Percentiles rank a stretch among this genome's conserved stretches.
Conservation (phyloP, 2,113 vertebrate genomes). For the Donacobius atricapilla region DNA sequence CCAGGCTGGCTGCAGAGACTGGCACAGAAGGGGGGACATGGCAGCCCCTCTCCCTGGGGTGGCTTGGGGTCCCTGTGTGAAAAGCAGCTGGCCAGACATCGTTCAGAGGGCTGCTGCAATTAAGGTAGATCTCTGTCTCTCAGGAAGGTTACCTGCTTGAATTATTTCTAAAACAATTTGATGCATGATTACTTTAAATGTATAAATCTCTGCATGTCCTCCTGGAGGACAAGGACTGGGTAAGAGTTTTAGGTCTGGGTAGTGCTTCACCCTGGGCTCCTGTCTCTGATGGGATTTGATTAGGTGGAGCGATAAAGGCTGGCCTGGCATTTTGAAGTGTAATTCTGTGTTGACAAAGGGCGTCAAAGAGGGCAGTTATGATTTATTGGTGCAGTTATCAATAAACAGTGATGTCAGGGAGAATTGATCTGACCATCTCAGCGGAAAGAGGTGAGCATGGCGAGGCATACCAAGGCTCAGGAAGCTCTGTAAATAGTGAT, state of each 20-base stretch:
- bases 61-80: background rate
- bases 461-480: background rate
- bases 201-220: background rate
- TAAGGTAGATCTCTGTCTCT: background rate
- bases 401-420: conserved; percentile 22
- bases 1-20: background rate
- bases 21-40: background rate
- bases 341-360: conserved; percentile 14
- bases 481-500: background rate
- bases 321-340: background rate
- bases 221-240: background rate
- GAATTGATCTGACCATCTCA: conserved; percentile 17
- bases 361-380: background rate
- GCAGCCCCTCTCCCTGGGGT: background rate
- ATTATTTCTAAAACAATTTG: conserved; percentile 13
- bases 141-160: background rate
- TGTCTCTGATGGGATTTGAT: background rate
- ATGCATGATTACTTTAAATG: conserved; percentile 6
- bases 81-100: background rate
- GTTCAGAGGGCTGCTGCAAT: background rate
- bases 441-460: background rate
- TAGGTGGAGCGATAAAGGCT: background rate
- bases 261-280: conserved; percentile 6
- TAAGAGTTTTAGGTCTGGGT: background rate
- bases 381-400: conserved; percentile 42